Percentiles rank a stretch among this genome's conserved stretches.
These are phyloP conservation scores for Cossypha dichroa DNA, from an alignment of 2,797 vertebrate genomes.

Conservation along the genomic window DNA sequence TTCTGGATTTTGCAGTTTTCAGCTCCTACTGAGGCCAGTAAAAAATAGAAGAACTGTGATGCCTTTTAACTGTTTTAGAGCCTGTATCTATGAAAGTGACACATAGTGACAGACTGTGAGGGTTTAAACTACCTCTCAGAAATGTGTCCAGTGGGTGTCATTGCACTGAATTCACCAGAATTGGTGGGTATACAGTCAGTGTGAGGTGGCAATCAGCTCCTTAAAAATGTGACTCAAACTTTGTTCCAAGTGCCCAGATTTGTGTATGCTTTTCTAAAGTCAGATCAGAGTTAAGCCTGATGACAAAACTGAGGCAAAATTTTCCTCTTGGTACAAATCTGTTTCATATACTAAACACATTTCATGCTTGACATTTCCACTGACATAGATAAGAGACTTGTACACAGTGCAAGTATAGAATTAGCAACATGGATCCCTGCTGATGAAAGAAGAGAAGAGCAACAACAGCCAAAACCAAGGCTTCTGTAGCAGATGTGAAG, in stretches of 20 bases:
- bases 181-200: not conserved
- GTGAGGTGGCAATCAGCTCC: not conserved
- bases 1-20: not conserved
- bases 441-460: not conserved
- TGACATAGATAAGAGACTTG: not conserved
- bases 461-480: not conserved
- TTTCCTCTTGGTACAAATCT: not conserved
- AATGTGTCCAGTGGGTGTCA: not conserved
- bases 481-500: not conserved
- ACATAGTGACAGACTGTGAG: not conserved
- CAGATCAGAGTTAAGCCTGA: not conserved
- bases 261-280: not conserved
- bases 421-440: not conserved
- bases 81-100: not conserved
- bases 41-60: not conserved
- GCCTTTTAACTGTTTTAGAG: not conserved
- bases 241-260: not conserved
- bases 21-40: not conserved
- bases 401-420: not conserved
- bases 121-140: not conserved
- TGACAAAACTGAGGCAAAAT: not conserved
- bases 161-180: not conserved
- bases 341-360: not conserved
- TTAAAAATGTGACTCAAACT: not conserved
- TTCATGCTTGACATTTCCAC: conserved; percentile 54